Base-by-base conservation (phyloP, 2,888 invertebrate species). In the Melikaiella ostensackeni region DNA sequence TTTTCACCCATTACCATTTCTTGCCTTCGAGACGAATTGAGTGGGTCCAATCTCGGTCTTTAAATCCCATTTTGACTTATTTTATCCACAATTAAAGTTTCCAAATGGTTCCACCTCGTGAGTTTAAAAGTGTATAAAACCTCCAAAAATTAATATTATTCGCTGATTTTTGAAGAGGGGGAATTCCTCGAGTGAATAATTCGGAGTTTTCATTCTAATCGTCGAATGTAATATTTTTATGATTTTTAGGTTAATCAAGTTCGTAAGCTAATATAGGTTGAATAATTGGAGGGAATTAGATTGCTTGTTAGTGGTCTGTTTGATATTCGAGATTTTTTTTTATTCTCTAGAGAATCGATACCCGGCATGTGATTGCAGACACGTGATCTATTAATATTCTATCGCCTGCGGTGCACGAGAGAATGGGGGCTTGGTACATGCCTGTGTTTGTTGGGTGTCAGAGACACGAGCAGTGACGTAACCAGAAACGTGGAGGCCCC, bases 361-460 rank as follows among this genome's bases (percentile, higher is more conserved):
- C 46, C 50, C 30, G 50, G 70, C 66, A 59, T 61, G 74, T 35
- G 62, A 77, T 38, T 74, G 77, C 76, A 79, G 79, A 66, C 77
- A 79, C 79, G 77, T 79, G 81, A 74, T 79, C 79, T 78, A 82
- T 82, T 82, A 82, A 82, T 82, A 82, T 82, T 81, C 75, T 77
- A 79, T 80, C 79, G 70, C 61, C 75, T 64, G 70, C 38, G 57
- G 70, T 38, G 64, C n/a, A 55, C n/a, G 42, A 46, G 24, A 46
- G 24, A 42, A 66, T 16, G 50, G 27, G 70, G 70, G 50, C 46
- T 66, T 42, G 46, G 46, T 46, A 24, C 66, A 30, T 46, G 24
- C 8, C 66, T 66, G 66, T 30, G 46, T 66, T 66, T 46, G 42
- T 66, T 66, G 30, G 19, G 30, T 70, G 70, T 70, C 70, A 70